Conservation (phyloP, 2,888 invertebrate genomes). For the Tetragnatha montana region DNA sequence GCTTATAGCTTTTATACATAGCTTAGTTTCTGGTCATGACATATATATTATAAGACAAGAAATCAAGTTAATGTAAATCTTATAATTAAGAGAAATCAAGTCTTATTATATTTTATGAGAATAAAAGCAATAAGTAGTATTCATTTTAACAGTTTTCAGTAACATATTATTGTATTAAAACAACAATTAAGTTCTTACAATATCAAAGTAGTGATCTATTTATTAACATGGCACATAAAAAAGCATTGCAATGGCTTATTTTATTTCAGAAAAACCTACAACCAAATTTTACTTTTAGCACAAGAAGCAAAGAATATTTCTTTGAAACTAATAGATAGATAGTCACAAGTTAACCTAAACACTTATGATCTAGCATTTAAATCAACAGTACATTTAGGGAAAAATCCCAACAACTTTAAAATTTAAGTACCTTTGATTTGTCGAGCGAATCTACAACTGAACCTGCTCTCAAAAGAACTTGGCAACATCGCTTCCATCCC, state of each 20-base stretch:
- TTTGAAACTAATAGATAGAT: neutral
- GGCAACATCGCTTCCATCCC: slow-evolving; percentile 76
- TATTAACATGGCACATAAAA: neutral
- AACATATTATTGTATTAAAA: no score
- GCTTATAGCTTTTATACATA: no score
- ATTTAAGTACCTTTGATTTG: slow-evolving; percentile 75
- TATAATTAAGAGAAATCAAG: no score
- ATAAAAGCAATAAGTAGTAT: no score
- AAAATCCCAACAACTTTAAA: neutral
- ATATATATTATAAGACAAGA: no score
- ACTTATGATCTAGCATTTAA: neutral
- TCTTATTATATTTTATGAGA: no score
- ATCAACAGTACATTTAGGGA: neutral
- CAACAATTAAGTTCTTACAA: no score
- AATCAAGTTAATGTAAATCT: no score
- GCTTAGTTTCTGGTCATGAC: no score
- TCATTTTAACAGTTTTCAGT: no score
- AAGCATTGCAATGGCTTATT: neutral
- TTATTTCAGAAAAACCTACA: no score
- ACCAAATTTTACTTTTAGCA: neutral
- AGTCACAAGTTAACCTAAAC: neutral
- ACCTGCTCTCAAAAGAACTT: slow-evolving; percentile 76
- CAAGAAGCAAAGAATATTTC: neutral
- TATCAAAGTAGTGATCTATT: neutral
- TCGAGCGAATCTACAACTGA: slow-evolving; percentile 77